These are phyloP conservation scores for Darevskia mixta DNA, from an alignment of 2,797 vertebrate genomes.

Conservation along the genomic window DNA sequence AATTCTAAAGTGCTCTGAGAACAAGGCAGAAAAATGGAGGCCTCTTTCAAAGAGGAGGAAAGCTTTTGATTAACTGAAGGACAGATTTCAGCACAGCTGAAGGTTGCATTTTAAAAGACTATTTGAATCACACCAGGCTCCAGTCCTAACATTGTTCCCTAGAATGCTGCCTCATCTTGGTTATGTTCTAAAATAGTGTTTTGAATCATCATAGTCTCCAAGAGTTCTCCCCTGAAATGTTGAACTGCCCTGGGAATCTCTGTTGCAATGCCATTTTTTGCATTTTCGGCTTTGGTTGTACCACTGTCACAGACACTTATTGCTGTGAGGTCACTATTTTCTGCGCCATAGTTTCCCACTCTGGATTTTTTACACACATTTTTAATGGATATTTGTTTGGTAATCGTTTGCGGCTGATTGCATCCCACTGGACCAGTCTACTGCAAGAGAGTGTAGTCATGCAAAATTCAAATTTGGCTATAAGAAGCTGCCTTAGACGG, in stretches of 20 bases:
- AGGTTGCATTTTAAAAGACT: constrained; percentile 34
- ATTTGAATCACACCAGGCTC: background rate
- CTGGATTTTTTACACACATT: background rate
- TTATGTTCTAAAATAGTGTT: constrained; percentile 30
- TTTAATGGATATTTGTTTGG: background rate
- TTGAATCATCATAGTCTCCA: background rate
- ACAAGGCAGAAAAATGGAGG: too few relatives aligned
- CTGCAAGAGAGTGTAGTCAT: background rate
- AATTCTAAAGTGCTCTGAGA: too few relatives aligned
- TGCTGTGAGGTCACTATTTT: background rate
- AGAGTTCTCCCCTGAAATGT: background rate
- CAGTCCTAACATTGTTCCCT: background rate
- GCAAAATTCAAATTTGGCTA: background rate
- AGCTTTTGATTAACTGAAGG: too few relatives aligned
- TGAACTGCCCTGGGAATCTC: background rate
- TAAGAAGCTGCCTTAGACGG: background rate
- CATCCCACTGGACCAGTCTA: background rate
- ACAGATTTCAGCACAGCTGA: too few relatives aligned
- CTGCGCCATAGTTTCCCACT: background rate
- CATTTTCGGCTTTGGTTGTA: background rate
- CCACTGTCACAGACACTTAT: background rate
- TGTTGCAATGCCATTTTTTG: background rate
- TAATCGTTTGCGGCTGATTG: background rate
- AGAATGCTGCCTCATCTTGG: background rate
- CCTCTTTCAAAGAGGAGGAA: too few relatives aligned